These are phyloP conservation scores for Schlechtendalia chinensis DNA, from an alignment of 1,140 invertebrate species.

Conservation along the genomic window DNA sequence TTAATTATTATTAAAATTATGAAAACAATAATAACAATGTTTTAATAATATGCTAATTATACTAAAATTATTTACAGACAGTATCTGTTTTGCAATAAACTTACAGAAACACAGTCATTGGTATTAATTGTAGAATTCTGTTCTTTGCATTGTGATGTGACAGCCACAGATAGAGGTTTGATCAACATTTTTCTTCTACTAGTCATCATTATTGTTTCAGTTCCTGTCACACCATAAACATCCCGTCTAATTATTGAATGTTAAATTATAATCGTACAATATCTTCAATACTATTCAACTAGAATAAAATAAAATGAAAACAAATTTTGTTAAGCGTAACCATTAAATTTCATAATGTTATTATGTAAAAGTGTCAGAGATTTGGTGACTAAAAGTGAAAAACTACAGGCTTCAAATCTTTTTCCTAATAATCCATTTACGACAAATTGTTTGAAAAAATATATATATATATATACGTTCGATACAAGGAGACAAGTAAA, in stretches of 20 bases:
- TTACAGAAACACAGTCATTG: not conserved
- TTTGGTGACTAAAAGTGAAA: too few species aligned
- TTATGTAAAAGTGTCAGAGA: too few species aligned
- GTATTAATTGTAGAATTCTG: not conserved
- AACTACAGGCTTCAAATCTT: too few species aligned
- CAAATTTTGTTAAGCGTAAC: too few species aligned
- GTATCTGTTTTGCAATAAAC: not conserved
- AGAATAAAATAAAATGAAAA: not conserved
- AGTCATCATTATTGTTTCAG: slow-evolving; percentile 7
- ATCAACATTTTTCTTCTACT: slow-evolving; percentile 8
- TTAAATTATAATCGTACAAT: not conserved
- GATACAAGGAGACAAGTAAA: too few species aligned
- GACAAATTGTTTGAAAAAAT: too few species aligned
- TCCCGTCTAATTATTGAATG: not conserved
- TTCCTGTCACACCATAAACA: slow-evolving; percentile 1
- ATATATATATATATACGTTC: too few species aligned
- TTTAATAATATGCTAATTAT: too few species aligned
- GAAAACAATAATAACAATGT: too few species aligned
- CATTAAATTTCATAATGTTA: too few species aligned
- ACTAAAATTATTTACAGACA: not conserved
- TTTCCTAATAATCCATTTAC: too few species aligned
- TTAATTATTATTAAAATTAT: too few species aligned
- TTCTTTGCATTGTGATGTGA: not conserved
- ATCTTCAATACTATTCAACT: not conserved
- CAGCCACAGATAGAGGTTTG: not conserved